Base-by-base conservation (phyloP, 2,113 vertebrate species). In the Pomatostomus ruficeps region DNA sequence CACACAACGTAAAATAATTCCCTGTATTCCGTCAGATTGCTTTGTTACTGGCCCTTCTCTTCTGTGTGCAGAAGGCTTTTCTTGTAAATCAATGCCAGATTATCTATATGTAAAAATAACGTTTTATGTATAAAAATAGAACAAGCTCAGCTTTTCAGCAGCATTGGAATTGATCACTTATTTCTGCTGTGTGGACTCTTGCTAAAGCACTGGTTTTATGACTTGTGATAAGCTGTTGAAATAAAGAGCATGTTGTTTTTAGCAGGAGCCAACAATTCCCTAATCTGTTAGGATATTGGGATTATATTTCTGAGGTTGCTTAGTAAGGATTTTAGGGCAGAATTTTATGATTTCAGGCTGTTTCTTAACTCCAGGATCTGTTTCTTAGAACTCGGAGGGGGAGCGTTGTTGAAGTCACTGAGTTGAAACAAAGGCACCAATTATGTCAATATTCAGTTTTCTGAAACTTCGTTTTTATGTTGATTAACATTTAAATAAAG, bases 261-360 rank as follows among this genome's bases (percentile, higher is more conserved):
- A 95, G 66, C 55, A 80, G 78, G 61, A 91, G 62, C 54, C 71
- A 85, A 33, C 88, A 76, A 74, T 94, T 79, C 66, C 58, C 33
- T 91, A 92, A 89, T 94, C 66, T 89, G 62, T 23, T 65, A 54
- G 67, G 26, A 75, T 91, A 87, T 54, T 66, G 3, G 58, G 91
- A 85, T 94, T 96, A 58, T 91, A 82, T 89, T 95, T 95, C 66
- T 85, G 89, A 93, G 78, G 66, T 92, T 94, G 66, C 84, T 85
- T 94, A 85, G 66, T 87, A 81, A 88, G 81, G 74, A 62, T 89
- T 95, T 92, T 66, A 79, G 46, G 36, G 46, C 35, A 77, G 68
- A 90, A 79, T 75, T 65, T 82, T 66, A 67, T 75, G 14, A 58
- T 91, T 91, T 92, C 77, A 83, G 74, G 14, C 71, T 91, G 49